phyloP scores from a whole-genome alignment of 2,797 vertebrate species.

The Lacerta viridis region DNA sequence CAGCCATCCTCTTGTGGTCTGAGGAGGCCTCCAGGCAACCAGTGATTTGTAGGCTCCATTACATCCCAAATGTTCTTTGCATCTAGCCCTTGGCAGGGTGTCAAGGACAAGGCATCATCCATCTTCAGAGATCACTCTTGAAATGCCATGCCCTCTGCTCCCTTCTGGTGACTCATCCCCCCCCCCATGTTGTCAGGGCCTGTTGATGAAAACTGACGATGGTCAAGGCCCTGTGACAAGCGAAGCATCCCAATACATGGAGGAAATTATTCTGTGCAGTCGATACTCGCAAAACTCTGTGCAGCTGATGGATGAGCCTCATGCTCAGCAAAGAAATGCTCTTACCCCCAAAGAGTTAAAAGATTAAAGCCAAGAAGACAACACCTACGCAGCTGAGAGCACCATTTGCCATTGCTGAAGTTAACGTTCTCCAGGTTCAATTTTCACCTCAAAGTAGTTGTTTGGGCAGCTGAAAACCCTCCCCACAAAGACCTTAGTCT shows the following conservation, averaged over 20 bases:
- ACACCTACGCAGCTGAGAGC: constrained; percentile 9
- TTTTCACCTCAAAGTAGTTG: background rate
- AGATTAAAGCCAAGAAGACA: constrained; percentile 32
- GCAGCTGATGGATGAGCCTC: constrained; percentile 65
- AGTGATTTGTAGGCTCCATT: constrained; percentile 81
- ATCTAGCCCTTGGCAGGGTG: constrained; percentile 80
- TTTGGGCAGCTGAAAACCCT: background rate
- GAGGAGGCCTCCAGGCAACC: constrained; percentile 66
- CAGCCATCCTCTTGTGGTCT: constrained; percentile 59
- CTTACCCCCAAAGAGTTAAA: constrained; percentile 40
- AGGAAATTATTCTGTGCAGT: constrained; percentile 65
- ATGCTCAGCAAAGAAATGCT: constrained; percentile 22
- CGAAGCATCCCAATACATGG: constrained; percentile 46
- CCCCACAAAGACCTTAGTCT: no score
- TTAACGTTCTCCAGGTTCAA: background rate
- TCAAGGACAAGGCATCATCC: constrained; percentile 82
- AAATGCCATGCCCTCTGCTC: constrained; percentile 70
- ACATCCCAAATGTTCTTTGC: constrained; percentile 75
- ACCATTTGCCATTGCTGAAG: background rate
- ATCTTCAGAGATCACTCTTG: constrained; percentile 77
- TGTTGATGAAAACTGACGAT: constrained; percentile 78
- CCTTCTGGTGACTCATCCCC: constrained; percentile 80
- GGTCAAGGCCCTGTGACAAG: constrained; percentile 76
- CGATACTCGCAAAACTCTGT: constrained; percentile 60
- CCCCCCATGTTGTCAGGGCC: constrained; percentile 72